Conservation (phyloP, 2,888 invertebrate genomes). For the Synanthedon vespiformis region DNA sequence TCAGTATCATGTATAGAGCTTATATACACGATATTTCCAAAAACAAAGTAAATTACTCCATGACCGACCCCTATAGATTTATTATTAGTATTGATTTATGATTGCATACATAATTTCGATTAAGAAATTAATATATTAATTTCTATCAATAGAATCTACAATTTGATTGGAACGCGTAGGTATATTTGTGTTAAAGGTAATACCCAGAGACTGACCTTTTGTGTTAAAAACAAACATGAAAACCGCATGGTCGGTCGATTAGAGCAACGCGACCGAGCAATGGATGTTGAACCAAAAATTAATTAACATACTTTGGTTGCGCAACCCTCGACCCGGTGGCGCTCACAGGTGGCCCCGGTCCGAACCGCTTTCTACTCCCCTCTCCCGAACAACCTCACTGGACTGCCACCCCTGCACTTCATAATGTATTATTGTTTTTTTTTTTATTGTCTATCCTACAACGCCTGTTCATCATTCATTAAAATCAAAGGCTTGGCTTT, state of each 20-base stretch:
- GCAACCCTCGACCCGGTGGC: constrained; percentile 38
- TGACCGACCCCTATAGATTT: no score
- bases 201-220: constrained; percentile 14
- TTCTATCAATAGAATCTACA: no score
- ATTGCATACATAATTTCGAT: no score
- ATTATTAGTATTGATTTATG: no score
- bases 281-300: constrained; percentile 67
- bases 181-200: background rate
- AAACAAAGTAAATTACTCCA: no score
- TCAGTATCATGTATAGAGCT: no score
- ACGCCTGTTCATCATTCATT: background rate
- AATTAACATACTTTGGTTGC: constrained; percentile 67
- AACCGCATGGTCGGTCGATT: constrained; percentile 58
- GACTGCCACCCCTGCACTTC: background rate
- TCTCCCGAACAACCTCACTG: constrained; percentile 21
- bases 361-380: constrained; percentile 18
- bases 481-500: background rate
- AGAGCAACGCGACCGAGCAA: constrained; percentile 43
- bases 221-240: constrained; percentile 53
- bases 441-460: constrained; percentile 2
- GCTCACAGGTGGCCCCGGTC: constrained; percentile 34
- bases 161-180: background rate
- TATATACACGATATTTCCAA: no score
- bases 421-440: background rate
- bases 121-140: no score